Evolutionary conservation across 2,113 vertebrate species (phyloP).

Genomic region (Tachysurus fulvidraco): DNA sequence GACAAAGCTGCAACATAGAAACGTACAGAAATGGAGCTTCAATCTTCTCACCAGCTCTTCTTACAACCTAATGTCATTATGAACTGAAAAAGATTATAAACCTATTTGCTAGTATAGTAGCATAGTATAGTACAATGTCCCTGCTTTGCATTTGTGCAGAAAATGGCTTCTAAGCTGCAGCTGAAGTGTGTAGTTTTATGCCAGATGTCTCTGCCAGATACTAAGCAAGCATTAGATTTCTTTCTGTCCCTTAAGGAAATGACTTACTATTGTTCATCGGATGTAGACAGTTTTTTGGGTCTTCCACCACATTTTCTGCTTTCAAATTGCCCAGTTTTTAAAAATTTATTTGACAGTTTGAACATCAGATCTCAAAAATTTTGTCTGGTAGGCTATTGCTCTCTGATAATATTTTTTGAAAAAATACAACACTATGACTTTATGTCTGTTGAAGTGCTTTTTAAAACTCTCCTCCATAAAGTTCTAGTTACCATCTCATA

Average conservation of each 20-base stretch:
- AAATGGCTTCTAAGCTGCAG: conserved; percentile 4
- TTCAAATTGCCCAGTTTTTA: not conserved
- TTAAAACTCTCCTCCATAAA: not conserved
- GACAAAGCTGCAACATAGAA: not conserved
- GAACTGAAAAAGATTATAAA: not conserved
- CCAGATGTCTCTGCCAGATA: conserved; percentile 6
- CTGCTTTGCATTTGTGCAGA: conserved; percentile 15
- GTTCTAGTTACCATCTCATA: not conserved
- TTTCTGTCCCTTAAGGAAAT: conserved; percentile 20
- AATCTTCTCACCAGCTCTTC: not conserved
- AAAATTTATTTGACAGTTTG: not conserved
- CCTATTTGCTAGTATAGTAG: not conserved
- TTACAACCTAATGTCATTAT: not conserved
- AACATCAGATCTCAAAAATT: not conserved
- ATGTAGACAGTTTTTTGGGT: conserved; percentile 14
- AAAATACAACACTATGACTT: not conserved
- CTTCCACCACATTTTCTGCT: not conserved
- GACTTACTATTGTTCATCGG: conserved; percentile 10
- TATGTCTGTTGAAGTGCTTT: not conserved
- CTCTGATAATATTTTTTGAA: not conserved
- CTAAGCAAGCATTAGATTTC: conserved; percentile 17
- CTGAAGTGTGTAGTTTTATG: not conserved
- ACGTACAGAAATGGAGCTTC: conserved; percentile 1
- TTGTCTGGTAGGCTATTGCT: not conserved
- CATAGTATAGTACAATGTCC: not conserved